Evolutionary conservation across 2,113 vertebrate species (phyloP), one percentile per base, ranked within the genome.

Genomic region (Spea multiplicata): DNA sequence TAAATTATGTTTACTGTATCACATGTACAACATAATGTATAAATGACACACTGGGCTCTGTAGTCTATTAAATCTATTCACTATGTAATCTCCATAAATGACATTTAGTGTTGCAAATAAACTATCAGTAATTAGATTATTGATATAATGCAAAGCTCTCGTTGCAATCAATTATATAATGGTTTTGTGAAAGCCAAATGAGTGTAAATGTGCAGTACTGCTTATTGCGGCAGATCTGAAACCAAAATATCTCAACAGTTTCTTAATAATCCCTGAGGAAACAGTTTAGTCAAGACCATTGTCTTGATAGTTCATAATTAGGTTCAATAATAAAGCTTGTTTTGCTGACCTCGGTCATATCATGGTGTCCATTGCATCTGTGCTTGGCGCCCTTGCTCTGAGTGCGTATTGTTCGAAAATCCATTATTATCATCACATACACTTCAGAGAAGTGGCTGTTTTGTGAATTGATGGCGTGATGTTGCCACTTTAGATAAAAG

Each of bases 401-500:
- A 86, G 88, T 92, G 89, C 81, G 86, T 89, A 89, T 92, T 92
- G 90, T 93, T 92, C 88, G 91, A 91, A 93, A 92, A 93, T 91
- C 93, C 92, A 94, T 94, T 94, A 93, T 93, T 92, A 92, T 93
- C 91, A 93, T 91, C 90, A 88, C 89, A 90, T 85, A 89, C 91
- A 89, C 91, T 94, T 91, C 82, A 83, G 85, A 91, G 90, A 93
- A 93, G 91, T 91, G 91, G 89, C 88, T 91, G 89, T 88, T 92
- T 91, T 91, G 88, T 89, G 91, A 91, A 94, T 91, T 92, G 90
- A 93, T 93, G 90, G 92, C 92, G 92, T 90, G 91, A 94, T 91
- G 93, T 92, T 93, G 91, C 91, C 92, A 93, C 93, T 94, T 93
- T 91, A 93, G 93, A 94, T 93, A 93, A 93, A 93, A 93, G 92